These are phyloP conservation scores for Serrognathus titanus DNA, from an alignment of 2,888 invertebrate genomes.

Conservation along the genomic window DNA sequence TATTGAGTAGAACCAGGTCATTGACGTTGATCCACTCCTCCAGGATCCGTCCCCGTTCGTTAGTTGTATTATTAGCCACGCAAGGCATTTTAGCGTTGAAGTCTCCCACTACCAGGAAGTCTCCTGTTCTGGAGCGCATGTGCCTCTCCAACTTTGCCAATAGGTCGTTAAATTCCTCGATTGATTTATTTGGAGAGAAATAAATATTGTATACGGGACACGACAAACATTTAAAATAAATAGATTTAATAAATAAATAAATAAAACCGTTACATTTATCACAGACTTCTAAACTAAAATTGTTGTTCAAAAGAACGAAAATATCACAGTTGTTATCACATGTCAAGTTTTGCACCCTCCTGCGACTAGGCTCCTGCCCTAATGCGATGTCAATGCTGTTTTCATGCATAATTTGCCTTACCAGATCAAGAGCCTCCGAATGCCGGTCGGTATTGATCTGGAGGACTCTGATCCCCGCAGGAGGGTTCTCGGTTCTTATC, in stretches of 20 bases:
- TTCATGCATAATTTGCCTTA: slow-evolving; percentile 6
- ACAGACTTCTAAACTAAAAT: too few species aligned
- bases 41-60: slow-evolving; percentile 9
- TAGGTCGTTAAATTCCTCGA: slow-evolving; percentile 13
- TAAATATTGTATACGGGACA: slow-evolving; percentile 1
- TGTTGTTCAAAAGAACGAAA: background rate
- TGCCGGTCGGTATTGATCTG: slow-evolving; percentile 17
- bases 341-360: background rate
- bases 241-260: too few species aligned
- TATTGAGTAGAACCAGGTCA: slow-evolving; percentile 10
- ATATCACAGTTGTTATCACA: slow-evolving; percentile 6
- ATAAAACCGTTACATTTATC: slow-evolving; percentile 3
- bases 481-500: too few species aligned
- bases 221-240: too few species aligned
- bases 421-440: slow-evolving; percentile 15
- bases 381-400: slow-evolving; percentile 12
- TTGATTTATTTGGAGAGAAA: slow-evolving; percentile 17
- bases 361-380: slow-evolving; percentile 18
- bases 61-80: slow-evolving; percentile 1
- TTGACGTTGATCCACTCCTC: slow-evolving; percentile 11
- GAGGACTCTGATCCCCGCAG: background rate
- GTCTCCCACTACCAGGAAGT: background rate
- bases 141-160: slow-evolving; percentile 12
- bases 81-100: slow-evolving; percentile 11
- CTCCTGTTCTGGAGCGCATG: background rate